Evolutionary conservation across 92 coral and sea anemone species (phyloP), one percentile per base, ranked within the genome.

Genomic region (Siderastrea radians): DNA sequence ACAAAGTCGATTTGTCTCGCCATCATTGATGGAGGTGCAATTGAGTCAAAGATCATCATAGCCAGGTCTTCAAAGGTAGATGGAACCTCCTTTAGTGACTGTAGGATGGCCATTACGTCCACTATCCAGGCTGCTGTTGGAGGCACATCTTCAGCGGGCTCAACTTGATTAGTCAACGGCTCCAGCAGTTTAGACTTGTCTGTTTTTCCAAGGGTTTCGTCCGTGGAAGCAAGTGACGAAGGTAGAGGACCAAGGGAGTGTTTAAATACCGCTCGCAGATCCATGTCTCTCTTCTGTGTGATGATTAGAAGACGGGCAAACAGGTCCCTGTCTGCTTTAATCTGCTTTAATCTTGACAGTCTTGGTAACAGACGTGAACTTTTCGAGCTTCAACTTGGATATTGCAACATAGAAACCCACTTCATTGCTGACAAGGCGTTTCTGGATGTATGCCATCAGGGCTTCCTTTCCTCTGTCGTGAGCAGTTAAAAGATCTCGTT

Each of bases 231-330:
- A 67, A 93, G 74, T 3, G 90, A 93, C 94, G 89, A 90, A 1
- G 94, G 94, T 47, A 90, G 94, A 90, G 94, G 89, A 67, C 92
- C 92, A 19, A 93, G 94, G 54, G 90, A 91, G 60, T 87, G 72
- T 58, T 80, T 79, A 49, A 90, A 77, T 93, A 26, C 38, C 0
- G 0, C 38, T 26, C 38, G 38, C 38, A 26, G 38, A 26, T 26
- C 89, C 82, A 78, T 89, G 3, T 76, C 89, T 76, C 89, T 86
- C 64, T 88, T 81, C 67, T 93, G 87, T 19, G 96, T 92, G 38
- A 65, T 72, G 44, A 86, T 68, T 44, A 86, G 64, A 64, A 90
- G 93, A 81, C 85, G 17, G 17, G 94, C 88, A 48, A 91, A 91
- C 54, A 90, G 90, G 75, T 90, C 63, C 65, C 90, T 60, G 77